Evolutionary conservation across 2,113 vertebrate genomes (phyloP).

Genomic region (Grallaria varia): DNA sequence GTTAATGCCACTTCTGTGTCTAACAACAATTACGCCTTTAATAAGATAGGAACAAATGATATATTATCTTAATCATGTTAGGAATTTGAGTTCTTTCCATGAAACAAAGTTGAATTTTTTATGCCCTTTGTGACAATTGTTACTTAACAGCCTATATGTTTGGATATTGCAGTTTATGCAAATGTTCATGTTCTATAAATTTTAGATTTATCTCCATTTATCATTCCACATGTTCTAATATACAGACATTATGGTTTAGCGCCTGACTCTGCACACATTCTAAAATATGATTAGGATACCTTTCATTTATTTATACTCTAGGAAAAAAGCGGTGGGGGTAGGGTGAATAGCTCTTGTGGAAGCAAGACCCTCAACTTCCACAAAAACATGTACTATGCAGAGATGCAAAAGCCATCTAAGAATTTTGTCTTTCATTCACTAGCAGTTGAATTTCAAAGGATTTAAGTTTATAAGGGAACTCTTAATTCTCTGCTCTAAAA

Average conservation of each 20-base stretch:
- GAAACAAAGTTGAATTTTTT: constrained; percentile 87
- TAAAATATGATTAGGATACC: constrained; percentile 81
- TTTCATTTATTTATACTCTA: constrained; percentile 78
- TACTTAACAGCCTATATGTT: constrained; percentile 86
- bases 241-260: constrained; percentile 68
- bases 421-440: background rate
- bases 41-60: constrained; percentile 84
- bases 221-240: constrained; percentile 78
- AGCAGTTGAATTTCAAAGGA: constrained; percentile 50
- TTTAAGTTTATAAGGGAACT: constrained; percentile 48
- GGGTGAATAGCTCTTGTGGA: background rate
- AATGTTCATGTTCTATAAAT: constrained; percentile 94
- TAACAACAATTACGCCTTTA: constrained; percentile 89
- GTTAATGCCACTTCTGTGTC: constrained; percentile 78
- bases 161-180: constrained; percentile 95
- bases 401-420: background rate
- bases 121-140: constrained; percentile 83
- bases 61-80: constrained; percentile 86
- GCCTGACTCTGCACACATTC: background rate
- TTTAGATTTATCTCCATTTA: constrained; percentile 94
- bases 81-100: constrained; percentile 71
- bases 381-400: background rate
- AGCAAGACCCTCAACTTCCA: background rate
- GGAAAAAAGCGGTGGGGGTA: background rate
- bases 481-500: constrained; percentile 11